Conservation (phyloP, 1,140 invertebrate species). For the Brachionus paranguensis region DNA sequence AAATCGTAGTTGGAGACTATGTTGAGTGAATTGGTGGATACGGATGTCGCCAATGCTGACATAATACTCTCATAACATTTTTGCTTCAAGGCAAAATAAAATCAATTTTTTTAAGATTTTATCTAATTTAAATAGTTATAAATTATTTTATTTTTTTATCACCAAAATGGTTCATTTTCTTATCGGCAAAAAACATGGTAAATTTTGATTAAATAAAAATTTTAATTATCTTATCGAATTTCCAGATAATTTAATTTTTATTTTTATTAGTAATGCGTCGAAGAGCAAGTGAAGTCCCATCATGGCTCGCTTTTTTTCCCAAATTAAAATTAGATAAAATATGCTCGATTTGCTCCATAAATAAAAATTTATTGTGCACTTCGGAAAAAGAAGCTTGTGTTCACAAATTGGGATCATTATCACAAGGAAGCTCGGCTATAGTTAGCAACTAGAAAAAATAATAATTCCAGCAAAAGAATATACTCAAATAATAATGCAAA, state of each 20-base stretch:
- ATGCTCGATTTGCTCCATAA: neutral
- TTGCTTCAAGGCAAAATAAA: neutral
- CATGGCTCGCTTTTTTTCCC: neutral
- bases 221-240: conserved; percentile 22
- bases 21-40: neutral
- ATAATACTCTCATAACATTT: neutral
- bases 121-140: neutral
- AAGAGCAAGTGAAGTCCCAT: neutral
- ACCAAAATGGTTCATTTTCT: neutral
- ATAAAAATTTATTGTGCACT: neutral
- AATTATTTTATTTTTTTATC: neutral
- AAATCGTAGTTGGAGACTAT: conserved; percentile 1
- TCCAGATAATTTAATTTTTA: conserved; percentile 23
- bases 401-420: neutral
- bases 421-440: neutral
- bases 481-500: neutral
- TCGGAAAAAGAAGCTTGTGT: neutral
- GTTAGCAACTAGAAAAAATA: neutral
- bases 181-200: neutral
- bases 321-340: neutral
- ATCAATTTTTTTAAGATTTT: neutral
- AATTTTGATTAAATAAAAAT: neutral
- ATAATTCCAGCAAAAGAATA: neutral
- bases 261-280: neutral
- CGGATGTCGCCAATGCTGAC: neutral